phyloP scores from a whole-genome alignment of 2,888 invertebrate genomes.

The Tetheella fluctuosa region DNA sequence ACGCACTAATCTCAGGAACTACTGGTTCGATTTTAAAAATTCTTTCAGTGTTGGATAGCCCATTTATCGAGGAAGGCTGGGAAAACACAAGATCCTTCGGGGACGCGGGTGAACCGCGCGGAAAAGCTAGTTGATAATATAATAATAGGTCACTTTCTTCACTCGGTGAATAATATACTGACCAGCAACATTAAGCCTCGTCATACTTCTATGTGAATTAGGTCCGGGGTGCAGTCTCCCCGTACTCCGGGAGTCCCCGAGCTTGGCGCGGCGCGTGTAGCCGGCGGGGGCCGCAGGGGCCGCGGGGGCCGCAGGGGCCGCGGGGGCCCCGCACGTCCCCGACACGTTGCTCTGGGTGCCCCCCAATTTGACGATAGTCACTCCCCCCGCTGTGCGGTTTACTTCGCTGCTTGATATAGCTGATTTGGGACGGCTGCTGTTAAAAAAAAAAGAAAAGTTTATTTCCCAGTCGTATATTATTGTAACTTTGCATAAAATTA shows the following conservation, averaged over 20 bases:
- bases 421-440: conserved; percentile 65
- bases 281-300: conserved; percentile 42
- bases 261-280: conserved; percentile 86
- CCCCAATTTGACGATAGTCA: conserved; percentile 91
- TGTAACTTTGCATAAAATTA: no score
- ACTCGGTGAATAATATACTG: no score
- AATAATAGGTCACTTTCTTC: no score
- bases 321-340: conserved; percentile 23
- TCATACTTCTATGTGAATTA: conserved; percentile 91
- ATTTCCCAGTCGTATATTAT: no score
- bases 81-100: no score
- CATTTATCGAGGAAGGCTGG: no score
- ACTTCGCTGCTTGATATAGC: conserved; percentile 81
- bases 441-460: conserved; percentile 12
- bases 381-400: conserved; percentile 89
- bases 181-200: conserved; percentile 89
- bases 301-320: conserved; percentile 31
- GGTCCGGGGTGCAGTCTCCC: conserved; percentile 88
- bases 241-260: conserved; percentile 90
- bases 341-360: conserved; percentile 30
- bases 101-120: no score
- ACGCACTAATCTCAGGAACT: no score
- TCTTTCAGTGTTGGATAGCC: no score
- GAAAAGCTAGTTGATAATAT: no score
- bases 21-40: no score